Conservation (phyloP, 53 echinoderm and acorn worm genomes). For the Patiria pectinifera region DNA sequence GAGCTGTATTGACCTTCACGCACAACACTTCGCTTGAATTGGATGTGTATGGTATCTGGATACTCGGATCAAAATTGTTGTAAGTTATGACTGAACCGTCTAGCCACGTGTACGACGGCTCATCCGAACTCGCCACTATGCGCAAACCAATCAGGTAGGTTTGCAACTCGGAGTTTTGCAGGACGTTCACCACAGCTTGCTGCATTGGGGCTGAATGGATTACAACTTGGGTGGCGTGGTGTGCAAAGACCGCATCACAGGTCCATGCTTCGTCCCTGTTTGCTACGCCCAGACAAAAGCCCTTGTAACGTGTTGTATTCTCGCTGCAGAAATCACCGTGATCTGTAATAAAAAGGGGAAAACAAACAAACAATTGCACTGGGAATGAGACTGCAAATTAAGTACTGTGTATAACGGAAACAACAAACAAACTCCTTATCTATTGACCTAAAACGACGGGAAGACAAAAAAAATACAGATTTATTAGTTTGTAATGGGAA, state of each 20-base stretch:
- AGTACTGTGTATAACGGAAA: too few relatives aligned
- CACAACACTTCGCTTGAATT: background rate
- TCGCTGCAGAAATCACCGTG: conserved; percentile 76
- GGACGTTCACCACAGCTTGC: conserved; percentile 50
- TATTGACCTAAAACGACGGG: too few relatives aligned
- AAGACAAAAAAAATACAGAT: too few relatives aligned
- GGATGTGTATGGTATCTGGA: background rate
- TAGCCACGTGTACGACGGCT: background rate
- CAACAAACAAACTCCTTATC: too few relatives aligned
- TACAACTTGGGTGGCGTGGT: conserved; percentile 62
- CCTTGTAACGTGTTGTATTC: conserved; percentile 51
- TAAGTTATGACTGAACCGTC: background rate
- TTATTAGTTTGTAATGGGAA: too few relatives aligned
- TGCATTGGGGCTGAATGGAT: conserved; percentile 64
- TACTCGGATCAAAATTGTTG: background rate
- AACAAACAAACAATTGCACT: background rate
- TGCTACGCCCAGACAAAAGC: conserved; percentile 74
- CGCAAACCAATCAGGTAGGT: conserved; percentile 4
- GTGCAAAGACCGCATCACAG: conserved; percentile 74
- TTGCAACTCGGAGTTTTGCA: background rate
- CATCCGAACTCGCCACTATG: too few relatives aligned
- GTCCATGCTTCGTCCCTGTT: conserved; percentile 56
- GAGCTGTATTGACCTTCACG: background rate
- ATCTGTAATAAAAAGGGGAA: conserved; percentile 40
- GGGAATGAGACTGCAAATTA: too few relatives aligned